phyloP scores from a whole-genome alignment of 1,140 invertebrate genomes.

The Goniozus legneri region DNA sequence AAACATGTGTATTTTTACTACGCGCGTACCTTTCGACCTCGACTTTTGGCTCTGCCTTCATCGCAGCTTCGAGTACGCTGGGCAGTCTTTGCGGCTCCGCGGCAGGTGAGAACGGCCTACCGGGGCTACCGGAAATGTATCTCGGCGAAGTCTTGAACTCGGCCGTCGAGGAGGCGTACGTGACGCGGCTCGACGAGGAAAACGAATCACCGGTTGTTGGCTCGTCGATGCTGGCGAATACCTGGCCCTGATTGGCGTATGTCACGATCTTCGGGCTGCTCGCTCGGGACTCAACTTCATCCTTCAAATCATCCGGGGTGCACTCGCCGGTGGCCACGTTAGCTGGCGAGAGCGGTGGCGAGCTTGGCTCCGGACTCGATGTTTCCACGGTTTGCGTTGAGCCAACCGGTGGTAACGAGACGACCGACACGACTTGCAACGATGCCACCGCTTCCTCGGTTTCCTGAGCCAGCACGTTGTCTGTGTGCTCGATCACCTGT shows the following conservation, averaged over 20 bases:
- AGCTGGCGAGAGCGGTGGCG: slow-evolving; percentile 50
- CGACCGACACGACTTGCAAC: slow-evolving; percentile 57
- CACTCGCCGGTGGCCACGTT: slow-evolving; percentile 34
- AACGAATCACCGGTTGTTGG: slow-evolving; percentile 25
- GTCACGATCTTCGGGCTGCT: slow-evolving; percentile 41
- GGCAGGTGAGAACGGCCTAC: slow-evolving; percentile 41
- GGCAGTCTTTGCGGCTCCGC: slow-evolving; percentile 53
- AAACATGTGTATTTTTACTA: not conserved
- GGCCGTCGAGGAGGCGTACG: slow-evolving; percentile 29
- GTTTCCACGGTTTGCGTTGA: slow-evolving; percentile 60
- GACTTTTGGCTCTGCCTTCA: slow-evolving; percentile 81
- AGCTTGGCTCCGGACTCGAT: slow-evolving; percentile 54
- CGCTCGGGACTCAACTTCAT: slow-evolving; percentile 35
- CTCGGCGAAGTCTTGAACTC: slow-evolving; percentile 29
- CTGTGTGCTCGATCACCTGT: slow-evolving; percentile 59
- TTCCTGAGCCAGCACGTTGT: slow-evolving; percentile 54
- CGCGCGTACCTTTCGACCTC: slow-evolving; percentile 68
- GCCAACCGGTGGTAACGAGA: slow-evolving; percentile 56
- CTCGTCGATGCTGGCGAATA: slow-evolving; percentile 36
- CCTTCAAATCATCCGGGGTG: slow-evolving; percentile 35
- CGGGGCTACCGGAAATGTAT: slow-evolving; percentile 39
- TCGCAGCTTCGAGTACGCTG: slow-evolving; percentile 76
- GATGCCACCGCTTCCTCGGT: slow-evolving; percentile 55
- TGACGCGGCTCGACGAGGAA: slow-evolving; percentile 26
- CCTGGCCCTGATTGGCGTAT: slow-evolving; percentile 31